Conservation (phyloP, 2,888 invertebrate species). For the Ellobium chinense region DNA sequence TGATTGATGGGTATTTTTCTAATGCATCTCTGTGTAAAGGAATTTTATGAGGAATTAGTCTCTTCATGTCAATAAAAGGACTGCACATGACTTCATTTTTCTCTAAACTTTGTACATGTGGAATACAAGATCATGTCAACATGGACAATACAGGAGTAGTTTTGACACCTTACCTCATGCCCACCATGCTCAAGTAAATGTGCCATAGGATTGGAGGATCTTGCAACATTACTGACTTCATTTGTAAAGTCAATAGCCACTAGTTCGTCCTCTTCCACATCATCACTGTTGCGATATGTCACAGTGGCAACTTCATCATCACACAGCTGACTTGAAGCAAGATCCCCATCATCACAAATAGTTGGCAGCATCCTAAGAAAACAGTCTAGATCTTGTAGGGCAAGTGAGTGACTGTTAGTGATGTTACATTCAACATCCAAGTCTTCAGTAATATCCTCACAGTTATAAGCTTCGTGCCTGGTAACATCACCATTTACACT, state of each 20-base stretch:
- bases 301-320: slow-evolving; percentile 19
- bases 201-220: slow-evolving; percentile 12
- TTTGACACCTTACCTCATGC: slow-evolving; percentile 19
- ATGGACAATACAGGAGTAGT: no score
- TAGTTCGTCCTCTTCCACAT: background rate
- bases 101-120: no score
- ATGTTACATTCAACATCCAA: background rate
- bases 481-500: background rate
- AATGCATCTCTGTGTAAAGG: no score
- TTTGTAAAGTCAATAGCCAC: background rate
- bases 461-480: background rate
- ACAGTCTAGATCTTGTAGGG: background rate
- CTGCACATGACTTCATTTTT: no score
- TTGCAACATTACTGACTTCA: background rate
- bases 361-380: slow-evolving; percentile 19
- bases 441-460: background rate
- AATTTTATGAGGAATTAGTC: no score
- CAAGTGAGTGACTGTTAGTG: background rate
- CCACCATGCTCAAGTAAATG: background rate
- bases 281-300: background rate
- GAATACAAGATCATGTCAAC: no score
- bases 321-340: background rate
- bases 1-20: no score
- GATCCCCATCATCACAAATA: background rate
- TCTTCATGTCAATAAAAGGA: no score